Evolutionary conservation across 1,140 invertebrate genomes (phyloP).

Genomic region (Leptopilina clavipes): DNA sequence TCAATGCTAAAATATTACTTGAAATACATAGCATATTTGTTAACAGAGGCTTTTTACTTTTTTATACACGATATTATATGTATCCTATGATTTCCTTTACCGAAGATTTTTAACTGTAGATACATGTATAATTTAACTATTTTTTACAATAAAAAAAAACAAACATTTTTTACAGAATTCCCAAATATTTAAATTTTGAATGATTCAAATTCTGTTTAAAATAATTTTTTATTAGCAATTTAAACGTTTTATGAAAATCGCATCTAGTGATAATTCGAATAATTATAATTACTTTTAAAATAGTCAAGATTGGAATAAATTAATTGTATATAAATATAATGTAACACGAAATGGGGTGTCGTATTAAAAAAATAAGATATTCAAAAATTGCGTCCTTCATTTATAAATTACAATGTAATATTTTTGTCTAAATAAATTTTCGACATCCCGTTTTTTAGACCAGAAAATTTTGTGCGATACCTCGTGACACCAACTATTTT

Average conservation of each 20-base stretch:
- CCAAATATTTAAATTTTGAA: neutral
- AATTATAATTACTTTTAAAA: neutral
- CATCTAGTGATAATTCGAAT: slow-evolving; percentile 1
- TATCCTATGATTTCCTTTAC: slow-evolving; percentile 10
- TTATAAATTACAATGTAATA: neutral
- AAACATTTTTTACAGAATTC: neutral
- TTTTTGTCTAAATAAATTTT: slow-evolving; percentile 1
- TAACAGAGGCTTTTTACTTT: slow-evolving; percentile 19
- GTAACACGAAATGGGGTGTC: slow-evolving; percentile 18
- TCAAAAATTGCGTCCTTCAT: neutral
- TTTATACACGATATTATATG: neutral
- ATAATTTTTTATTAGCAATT: no score
- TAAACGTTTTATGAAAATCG: neutral
- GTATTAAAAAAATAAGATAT: neutral
- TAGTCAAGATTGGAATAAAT: slow-evolving; percentile 1
- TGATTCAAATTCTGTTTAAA: neutral
- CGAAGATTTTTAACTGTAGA: neutral
- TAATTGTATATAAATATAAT: slow-evolving; percentile 7
- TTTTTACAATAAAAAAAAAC: neutral
- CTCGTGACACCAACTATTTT: slow-evolving; percentile 27
- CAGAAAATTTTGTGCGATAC: slow-evolving; percentile 23
- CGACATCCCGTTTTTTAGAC: slow-evolving; percentile 14
- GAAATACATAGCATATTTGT: slow-evolving; percentile 36
- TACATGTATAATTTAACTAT: no score
- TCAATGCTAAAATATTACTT: slow-evolving; percentile 32